Evolutionary conservation across 92 coral and sea anemone genomes (phyloP), one percentile per base, ranked within the genome.

Genomic region (Isaurus tuberculatus): DNA sequence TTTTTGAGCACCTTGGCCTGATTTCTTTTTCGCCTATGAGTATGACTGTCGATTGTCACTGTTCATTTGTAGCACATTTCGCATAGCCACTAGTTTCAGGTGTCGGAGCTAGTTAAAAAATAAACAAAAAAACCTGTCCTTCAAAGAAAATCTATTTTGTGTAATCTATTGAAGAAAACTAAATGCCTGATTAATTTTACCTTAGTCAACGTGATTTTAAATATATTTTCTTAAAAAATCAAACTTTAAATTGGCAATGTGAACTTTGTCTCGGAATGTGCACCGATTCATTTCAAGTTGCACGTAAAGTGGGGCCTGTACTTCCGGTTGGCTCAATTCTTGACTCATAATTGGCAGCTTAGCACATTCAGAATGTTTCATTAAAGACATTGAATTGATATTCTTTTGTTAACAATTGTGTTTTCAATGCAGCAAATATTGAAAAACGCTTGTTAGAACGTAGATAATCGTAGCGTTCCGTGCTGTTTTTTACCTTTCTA

Each of bases 371-470:
- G 23, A 27, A 77, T 33, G 58, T 57, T 20, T 22, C 25, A 29
- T 58, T n/a, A 36, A 49, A 55, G 43, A 3, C 34, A 22, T 31
- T 3, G 42, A 74, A 43, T 74, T 49, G 15, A 53, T 49, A 34
- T 42, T 58, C 82, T 77, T 77, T 77, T 61, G 70, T 58, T 77
- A 25, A 77, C 26, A 77, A 33, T 15, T 58, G 82, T 58, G 69
- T 20, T 36, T 77, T 58, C 82, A 37, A 58, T 34, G 49, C 58
- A 77, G 49, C 70, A 77, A 77, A 77, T 57, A 55, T 77, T 33
- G 32, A 34, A 10, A 77, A 77, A 46, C 25, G 34, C 58, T 72
- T 44, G 78, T 77, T 37, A 77, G 51, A 11, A 11, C 1, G 26
- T 11, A 58, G 17, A 17, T 33, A 22, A 36, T 33, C 17, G 23